These are phyloP conservation scores for Stenodera caucasica DNA, from an alignment of 2,888 invertebrate genomes.

Conservation along the genomic window DNA sequence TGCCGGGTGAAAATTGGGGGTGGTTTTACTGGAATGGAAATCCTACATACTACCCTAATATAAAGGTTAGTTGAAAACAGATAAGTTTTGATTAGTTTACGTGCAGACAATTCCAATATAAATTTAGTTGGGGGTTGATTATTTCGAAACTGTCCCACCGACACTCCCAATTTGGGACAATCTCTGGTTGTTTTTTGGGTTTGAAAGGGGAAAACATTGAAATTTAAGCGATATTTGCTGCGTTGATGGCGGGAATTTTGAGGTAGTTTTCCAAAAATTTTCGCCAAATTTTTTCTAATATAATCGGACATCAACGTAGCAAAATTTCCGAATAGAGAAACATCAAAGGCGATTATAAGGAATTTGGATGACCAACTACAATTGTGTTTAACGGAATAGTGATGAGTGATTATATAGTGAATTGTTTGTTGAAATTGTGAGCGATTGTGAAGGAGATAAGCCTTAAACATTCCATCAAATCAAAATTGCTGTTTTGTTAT, in stretches of 20 bases:
- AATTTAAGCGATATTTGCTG: not conserved
- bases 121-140: too few relatives aligned
- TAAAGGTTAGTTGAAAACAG: too few relatives aligned
- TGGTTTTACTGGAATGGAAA: too few relatives aligned
- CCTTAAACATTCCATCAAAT: slow-evolving; percentile 48
- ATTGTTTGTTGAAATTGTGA: slow-evolving; percentile 19
- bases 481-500: too few relatives aligned
- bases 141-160: too few relatives aligned
- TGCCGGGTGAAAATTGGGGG: not conserved
- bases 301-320: not conserved
- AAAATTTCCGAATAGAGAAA: slow-evolving; percentile 21
- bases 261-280: not conserved
- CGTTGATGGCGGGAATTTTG: not conserved
- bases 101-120: not conserved
- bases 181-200: too few relatives aligned
- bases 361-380: slow-evolving; percentile 57
- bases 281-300: too few relatives aligned
- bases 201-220: too few relatives aligned
- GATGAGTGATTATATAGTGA: slow-evolving; percentile 23
- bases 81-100: not conserved
- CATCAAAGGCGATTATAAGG: slow-evolving; percentile 50
- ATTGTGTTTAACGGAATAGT: slow-evolving; percentile 37
- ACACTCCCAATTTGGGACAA: too few relatives aligned
- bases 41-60: too few relatives aligned
- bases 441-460: slow-evolving; percentile 37